phyloP scores from a whole-genome alignment of 2,113 vertebrate species.

The Tympanuchus pallidicinctus region DNA sequence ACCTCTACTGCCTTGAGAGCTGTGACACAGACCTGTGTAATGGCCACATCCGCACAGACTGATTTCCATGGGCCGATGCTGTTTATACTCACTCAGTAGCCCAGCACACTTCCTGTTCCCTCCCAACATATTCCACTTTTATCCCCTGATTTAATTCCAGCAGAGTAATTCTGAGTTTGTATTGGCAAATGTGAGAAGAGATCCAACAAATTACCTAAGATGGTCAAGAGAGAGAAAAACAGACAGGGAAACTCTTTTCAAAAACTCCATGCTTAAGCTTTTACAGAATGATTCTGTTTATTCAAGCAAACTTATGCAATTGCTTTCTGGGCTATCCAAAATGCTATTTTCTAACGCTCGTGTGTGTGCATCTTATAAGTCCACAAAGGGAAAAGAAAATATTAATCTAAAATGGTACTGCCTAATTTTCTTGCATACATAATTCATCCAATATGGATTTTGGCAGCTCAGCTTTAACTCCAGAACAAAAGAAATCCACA shows the following conservation, averaged over 20 bases:
- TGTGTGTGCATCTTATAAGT: background rate
- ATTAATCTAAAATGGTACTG: constrained; percentile 42
- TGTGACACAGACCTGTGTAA: background rate
- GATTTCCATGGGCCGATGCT: background rate
- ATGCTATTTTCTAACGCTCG: background rate
- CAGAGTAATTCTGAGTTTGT: background rate
- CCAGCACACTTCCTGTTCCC: background rate
- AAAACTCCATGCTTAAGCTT: background rate
- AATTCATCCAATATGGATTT: constrained; percentile 44
- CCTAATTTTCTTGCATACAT: constrained; percentile 50
- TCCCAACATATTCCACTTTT: background rate
- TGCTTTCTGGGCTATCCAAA: constrained; percentile 13
- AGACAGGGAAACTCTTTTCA: background rate
- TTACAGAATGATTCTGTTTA: background rate
- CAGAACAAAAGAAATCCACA: constrained; percentile 68
- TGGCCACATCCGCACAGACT: background rate
- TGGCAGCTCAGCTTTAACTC: constrained; percentile 41
- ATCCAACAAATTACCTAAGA: background rate
- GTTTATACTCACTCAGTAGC: background rate
- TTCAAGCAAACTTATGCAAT: background rate
- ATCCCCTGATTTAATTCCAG: background rate
- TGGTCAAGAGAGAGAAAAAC: background rate
- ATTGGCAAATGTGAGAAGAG: background rate
- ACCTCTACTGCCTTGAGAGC: background rate
- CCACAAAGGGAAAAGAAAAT: constrained; percentile 45